Evolutionary conservation across 1,140 invertebrate species (phyloP), one percentile per base, ranked within the genome.

Genomic region (Riptortus pedestris): DNA sequence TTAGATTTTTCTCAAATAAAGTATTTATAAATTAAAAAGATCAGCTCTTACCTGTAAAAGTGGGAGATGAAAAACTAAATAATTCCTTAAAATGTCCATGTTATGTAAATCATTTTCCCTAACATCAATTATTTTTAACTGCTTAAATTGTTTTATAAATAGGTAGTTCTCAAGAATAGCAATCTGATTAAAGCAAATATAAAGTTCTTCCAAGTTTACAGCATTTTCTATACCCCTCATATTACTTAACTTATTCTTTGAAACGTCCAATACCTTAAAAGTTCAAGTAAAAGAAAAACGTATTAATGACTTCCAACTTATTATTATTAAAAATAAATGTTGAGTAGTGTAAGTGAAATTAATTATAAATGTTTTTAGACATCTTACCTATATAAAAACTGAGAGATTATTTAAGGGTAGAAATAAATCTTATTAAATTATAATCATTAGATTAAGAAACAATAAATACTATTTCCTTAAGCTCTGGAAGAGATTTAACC

Each of bases 61-160:
- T 33, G 11, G 16, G n/a, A 31, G 16, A 16, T 59, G 57, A 24
- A 29, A 59, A 33, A 59, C 26, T 9, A 59, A 38, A 33, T 33
- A 59, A 22, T 29, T 59, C 28, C 28, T 59, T 2, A 59, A 16
- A 31, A 29, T 59, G 14, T 29, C 57, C 57, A 38, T 59, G 12
- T 59, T 14, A 18, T 31, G 16, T 29, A 59, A 9, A 20, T 22
- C 33, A 38, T 59, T 59, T n/a, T 29, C 18, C 16, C 28, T 20
- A 18, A 59, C 28, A 26, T 59, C 57, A 1, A 59, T 59, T 12
- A 59, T 31, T 24, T 29, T 26, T 24, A 59, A 33, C 16, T 29
- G n/a, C 28, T 29, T 59, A 31, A 31, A 59, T 9, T 2, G 26
- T n/a, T 59, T 59, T 11, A 59, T 9, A 31, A 38, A 59, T 3